These are phyloP conservation scores for Coboldia fuscipes DNA, from an alignment of 1,140 invertebrate species.

Conservation along the genomic window DNA sequence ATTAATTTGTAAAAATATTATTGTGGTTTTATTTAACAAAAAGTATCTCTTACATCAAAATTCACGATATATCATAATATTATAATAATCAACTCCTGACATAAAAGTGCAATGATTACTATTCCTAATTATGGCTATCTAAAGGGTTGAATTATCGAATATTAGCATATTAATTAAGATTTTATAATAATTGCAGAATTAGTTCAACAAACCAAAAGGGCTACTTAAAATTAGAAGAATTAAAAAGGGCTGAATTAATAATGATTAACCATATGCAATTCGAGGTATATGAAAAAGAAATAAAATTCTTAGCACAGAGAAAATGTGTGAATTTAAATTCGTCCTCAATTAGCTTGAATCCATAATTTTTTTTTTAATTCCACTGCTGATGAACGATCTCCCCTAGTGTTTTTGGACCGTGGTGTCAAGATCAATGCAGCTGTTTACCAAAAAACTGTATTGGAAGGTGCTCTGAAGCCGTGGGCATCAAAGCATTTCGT, in stretches of 20 bases:
- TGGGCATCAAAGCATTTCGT: background rate
- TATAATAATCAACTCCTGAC: too few species aligned
- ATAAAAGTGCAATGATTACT: too few species aligned
- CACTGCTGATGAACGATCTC: background rate
- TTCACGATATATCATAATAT: too few species aligned
- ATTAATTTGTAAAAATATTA: too few species aligned
- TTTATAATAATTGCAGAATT: background rate
- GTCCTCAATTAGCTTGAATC: slow-evolving; percentile 9
- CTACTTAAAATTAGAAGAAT: slow-evolving; percentile 4
- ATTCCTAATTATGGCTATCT: too few species aligned
- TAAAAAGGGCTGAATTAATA: slow-evolving; percentile 2
- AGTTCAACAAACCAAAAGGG: background rate
- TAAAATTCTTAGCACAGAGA: slow-evolving; percentile 3
- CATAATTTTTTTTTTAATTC: too few species aligned
- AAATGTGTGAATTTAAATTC: slow-evolving; percentile 4
- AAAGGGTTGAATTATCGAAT: background rate
- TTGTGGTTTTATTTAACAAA: too few species aligned
- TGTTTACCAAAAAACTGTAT: background rate
- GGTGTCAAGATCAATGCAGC: background rate
- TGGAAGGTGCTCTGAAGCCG: background rate
- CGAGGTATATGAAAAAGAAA: slow-evolving; percentile 5
- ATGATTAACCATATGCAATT: slow-evolving; percentile 5
- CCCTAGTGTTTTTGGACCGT: background rate
- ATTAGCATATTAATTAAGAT: background rate
- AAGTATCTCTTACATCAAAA: background rate